Evolutionary conservation across 2,113 vertebrate species (phyloP).

Genomic region (Lasiurus cinereus): DNA sequence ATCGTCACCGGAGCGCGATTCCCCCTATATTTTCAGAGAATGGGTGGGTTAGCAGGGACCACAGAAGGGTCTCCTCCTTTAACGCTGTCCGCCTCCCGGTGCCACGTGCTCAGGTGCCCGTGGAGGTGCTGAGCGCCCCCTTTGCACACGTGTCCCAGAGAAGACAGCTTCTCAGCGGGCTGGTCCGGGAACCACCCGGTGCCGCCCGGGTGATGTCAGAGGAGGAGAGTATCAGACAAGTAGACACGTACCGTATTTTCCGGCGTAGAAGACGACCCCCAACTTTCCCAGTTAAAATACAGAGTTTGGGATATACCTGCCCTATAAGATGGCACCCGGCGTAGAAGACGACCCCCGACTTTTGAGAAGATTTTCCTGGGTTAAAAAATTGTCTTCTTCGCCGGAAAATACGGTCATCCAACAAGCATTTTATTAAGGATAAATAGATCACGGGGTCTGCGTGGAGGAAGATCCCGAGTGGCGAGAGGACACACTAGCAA

Average conservation of each 20-base stretch:
- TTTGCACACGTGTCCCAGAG: not conserved
- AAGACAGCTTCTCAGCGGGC: not conserved
- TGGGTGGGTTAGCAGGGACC: not conserved
- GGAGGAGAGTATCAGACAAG: constrained; percentile 86
- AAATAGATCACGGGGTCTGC: not conserved
- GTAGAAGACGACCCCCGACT: no score
- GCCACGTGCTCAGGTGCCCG: fast-evolving
- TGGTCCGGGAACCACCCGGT: not conserved
- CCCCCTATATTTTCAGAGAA: not conserved
- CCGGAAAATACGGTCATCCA: no score
- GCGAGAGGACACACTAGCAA: not conserved
- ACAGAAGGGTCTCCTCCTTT: not conserved
- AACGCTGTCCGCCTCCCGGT: not conserved
- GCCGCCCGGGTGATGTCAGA: constrained; percentile 6
- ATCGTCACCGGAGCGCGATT: not conserved
- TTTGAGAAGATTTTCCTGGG: no score
- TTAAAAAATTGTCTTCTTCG: no score
- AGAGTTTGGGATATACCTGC: no score
- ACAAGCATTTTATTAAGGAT: not conserved
- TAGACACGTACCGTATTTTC: not conserved
- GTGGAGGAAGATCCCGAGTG: not conserved
- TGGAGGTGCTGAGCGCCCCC: not conserved
- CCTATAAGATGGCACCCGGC: no score
- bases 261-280: no score
- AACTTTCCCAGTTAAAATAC: no score